Conservation (phyloP, 2,797 vertebrate species). For the Lerista edwardsae region DNA sequence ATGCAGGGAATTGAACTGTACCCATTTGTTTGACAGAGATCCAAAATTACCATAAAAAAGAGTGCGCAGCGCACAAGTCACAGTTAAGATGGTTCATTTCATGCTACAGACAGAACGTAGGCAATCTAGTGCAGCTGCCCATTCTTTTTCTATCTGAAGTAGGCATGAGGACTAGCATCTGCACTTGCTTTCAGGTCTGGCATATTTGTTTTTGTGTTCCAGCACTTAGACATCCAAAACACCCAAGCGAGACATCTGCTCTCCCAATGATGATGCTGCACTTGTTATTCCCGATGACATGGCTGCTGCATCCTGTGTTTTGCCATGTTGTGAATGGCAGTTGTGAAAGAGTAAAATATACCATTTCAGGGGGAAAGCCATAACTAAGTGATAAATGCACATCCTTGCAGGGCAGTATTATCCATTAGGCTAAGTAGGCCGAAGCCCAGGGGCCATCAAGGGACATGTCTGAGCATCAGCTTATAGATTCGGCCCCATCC, state of each 20-base stretch:
- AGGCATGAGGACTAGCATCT: background rate
- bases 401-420: too few species aligned
- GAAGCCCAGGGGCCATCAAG: too few species aligned
- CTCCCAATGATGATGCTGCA: background rate
- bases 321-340: background rate
- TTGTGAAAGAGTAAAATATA: too few species aligned
- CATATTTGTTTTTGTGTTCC: background rate
- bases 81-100: background rate
- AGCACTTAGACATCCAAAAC: background rate
- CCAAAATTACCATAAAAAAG: constrained; percentile 2
- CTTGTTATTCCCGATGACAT: background rate
- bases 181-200: background rate
- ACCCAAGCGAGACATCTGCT: background rate
- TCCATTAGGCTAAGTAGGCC: too few species aligned
- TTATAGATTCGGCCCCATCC: too few species aligned
- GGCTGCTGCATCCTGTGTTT: background rate
- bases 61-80: background rate
- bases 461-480: too few species aligned
- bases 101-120: background rate
- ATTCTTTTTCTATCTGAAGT: background rate
- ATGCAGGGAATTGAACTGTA: constrained; percentile 15
- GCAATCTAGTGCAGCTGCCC: background rate
- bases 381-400: too few species aligned
- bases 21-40: background rate
- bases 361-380: too few species aligned